Conservation (phyloP, 2,888 invertebrate species). For the Tipula helvola region DNA sequence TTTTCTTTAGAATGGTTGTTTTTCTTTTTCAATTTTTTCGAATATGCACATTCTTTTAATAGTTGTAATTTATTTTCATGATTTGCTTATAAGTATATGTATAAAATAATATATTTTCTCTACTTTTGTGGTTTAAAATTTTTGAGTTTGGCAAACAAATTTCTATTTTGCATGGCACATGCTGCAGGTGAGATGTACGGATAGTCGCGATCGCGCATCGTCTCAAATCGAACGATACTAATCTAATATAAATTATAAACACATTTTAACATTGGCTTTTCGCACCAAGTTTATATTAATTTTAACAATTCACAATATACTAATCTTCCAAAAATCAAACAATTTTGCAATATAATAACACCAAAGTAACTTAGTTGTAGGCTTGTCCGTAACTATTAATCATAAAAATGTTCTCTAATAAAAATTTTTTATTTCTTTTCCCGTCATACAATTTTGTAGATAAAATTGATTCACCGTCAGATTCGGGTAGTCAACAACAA, state of each 20-base stretch:
- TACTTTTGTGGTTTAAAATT: not conserved
- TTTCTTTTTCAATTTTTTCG: not conserved
- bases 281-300: not conserved
- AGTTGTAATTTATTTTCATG: not conserved
- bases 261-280: not conserved
- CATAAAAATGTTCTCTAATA: not conserved
- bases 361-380: not conserved
- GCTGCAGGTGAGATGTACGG: not conserved
- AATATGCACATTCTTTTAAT: not conserved
- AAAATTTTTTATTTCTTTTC: not conserved
- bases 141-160: not conserved
- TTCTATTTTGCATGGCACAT: not conserved
- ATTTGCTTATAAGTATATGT: not conserved
- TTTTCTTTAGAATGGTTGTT: slow-evolving; percentile 15
- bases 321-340: not conserved
- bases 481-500: not conserved
- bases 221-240: not conserved
- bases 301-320: not conserved
- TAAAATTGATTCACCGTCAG: not conserved
- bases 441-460: not conserved
- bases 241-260: not conserved
- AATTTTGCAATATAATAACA: not conserved
- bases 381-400: not conserved
- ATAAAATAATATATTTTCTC: not conserved
- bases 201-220: not conserved